Base-by-base conservation (phyloP, 2,113 vertebrate genomes). In the Montifringilla adamsi region DNA sequence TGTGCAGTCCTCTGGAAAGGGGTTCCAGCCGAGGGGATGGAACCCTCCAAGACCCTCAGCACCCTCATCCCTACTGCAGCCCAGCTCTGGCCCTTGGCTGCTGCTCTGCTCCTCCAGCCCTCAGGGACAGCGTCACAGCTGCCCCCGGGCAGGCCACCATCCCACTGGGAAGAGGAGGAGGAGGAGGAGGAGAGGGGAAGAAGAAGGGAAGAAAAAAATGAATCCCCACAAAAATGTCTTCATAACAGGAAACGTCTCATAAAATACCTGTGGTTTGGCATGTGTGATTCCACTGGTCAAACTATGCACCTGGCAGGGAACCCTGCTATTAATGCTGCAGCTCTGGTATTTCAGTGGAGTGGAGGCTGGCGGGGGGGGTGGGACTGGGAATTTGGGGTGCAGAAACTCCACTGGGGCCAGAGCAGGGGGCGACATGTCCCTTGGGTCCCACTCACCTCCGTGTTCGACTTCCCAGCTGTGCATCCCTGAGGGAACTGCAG, bases 231-330 rank as follows among this genome's bases (percentile, higher is more conserved):
- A 98, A 97, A 97, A 96, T 94, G 95, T 97, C 98, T 98, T 97
- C 98, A 98, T 97, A 97, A 98, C 98, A 98, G 98, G 98, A 98
- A 98, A 98, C 92, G 96, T 98, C 98, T 97, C 97, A 98, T 98
- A 98, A 98, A 98, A 98, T 98, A 97, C 98, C 98, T 98, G 98
- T 95, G 98, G 98, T 98, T 98, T 98, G 98, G 97, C 97, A 79
- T 73, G 94, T 94, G 91, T 85, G 93, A 93, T 50, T 76, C 64
- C 59, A 93, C 97, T 95, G 94, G 97, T 97, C 94, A 96, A 94
- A 97, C 96, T 96, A 97, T 97, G 96, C 97, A 98, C 97, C 97
- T 97, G 97, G 97, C 97, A 97, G 96, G 95, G 97, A 97, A 95
- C 97, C 96, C 97, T 96, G 92, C 94, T 96, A 97, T 97, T 96